These are phyloP conservation scores for Ceyx erithaca DNA, from an alignment of 2,797 vertebrate genomes.

Conservation along the genomic window DNA sequence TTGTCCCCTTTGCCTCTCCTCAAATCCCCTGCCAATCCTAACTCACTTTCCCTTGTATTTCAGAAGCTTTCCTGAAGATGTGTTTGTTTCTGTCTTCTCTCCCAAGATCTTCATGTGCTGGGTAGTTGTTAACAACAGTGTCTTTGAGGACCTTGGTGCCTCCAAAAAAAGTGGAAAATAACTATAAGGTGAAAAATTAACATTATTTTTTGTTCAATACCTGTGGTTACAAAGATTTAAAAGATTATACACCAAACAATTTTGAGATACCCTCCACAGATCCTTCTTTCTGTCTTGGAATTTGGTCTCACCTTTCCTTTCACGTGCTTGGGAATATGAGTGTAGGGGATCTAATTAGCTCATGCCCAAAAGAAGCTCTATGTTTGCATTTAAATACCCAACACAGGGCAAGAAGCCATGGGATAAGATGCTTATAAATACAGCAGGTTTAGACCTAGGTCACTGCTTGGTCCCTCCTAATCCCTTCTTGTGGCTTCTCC, in stretches of 20 bases:
- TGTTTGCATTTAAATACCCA: not conserved
- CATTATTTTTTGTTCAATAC: not conserved
- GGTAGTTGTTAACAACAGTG: not conserved
- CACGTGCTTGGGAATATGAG: not conserved
- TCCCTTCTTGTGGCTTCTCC: not conserved
- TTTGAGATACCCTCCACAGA: not conserved
- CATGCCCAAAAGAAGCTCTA: not conserved
- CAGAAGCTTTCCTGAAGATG: not conserved
- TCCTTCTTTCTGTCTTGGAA: not conserved
- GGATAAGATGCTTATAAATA: not conserved
- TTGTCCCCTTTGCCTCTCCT: not conserved
- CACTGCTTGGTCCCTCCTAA: not conserved
- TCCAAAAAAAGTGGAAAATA: not conserved
- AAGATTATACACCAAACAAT: not conserved
- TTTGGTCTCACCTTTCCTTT: not conserved
- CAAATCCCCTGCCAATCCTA: not conserved
- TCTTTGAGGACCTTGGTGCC: not conserved
- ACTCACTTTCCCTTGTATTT: not conserved
- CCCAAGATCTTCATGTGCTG: not conserved
- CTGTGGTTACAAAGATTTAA: not conserved
- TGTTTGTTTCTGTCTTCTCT: not conserved
- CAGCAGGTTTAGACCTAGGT: not conserved
- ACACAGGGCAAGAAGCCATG: not conserved
- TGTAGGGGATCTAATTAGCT: not conserved
- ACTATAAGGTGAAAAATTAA: not conserved